Percentiles rank a stretch among this genome's conserved stretches.
phyloP scores from a whole-genome alignment of 1,140 invertebrate species.

The silkworm (Bombyx mori) region DNA sequence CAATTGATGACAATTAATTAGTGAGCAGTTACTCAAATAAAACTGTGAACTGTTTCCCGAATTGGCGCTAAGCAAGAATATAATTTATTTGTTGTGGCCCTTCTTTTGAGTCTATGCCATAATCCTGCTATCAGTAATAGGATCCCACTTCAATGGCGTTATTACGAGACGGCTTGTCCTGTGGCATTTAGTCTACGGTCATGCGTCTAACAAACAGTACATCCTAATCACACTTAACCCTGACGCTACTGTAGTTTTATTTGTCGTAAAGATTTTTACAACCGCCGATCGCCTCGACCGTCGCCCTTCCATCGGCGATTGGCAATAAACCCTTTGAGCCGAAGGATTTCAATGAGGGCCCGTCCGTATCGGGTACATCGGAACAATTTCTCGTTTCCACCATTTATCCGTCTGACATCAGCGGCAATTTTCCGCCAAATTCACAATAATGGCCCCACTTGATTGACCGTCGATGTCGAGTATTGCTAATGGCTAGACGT shows the following conservation, averaged over 20 bases:
- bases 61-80: no score
- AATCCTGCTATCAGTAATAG: no score
- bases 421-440: conserved; percentile 8
- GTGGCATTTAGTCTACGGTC: no score
- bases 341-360: conserved; percentile 37
- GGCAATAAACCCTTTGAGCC: conserved; percentile 33
- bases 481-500: conserved; percentile 10
- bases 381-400: conserved; percentile 22
- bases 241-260: conserved; percentile 42
- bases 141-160: no score
- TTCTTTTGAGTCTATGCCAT: no score
- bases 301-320: conserved; percentile 25
- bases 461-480: conserved; percentile 12
- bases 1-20: no score
- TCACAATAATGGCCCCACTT: conserved; percentile 5
- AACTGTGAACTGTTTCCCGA: no score
- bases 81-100: no score
- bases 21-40: no score
- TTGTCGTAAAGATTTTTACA: conserved; percentile 53
- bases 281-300: conserved; percentile 26
- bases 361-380: conserved; percentile 17
- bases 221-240: conserved; percentile 46
- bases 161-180: no score
- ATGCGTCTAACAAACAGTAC: conserved; percentile 1
- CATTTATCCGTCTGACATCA: conserved; percentile 14